These are phyloP conservation scores for Ataeniobius toweri DNA, from an alignment of 2,797 vertebrate species.

Conservation along the genomic window DNA sequence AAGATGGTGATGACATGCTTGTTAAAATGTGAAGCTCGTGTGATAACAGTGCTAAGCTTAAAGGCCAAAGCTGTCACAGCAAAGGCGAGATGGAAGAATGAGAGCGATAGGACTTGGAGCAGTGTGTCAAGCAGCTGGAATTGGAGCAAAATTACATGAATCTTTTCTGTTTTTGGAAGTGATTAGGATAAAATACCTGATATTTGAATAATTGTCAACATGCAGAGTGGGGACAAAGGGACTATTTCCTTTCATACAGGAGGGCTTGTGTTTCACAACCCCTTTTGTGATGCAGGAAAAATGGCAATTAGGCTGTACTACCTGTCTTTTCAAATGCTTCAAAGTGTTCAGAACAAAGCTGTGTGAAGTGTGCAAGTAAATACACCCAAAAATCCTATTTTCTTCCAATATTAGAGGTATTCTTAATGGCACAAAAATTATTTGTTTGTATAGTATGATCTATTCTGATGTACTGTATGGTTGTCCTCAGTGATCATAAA, in stretches of 20 bases:
- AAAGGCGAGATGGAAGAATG: constrained; percentile 17
- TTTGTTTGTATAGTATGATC: background rate
- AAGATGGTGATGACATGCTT: constrained; percentile 54
- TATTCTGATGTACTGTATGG: background rate
- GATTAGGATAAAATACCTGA: background rate
- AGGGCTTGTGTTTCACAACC: background rate
- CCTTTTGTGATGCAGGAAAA: background rate
- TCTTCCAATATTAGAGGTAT: background rate
- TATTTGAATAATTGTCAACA: background rate
- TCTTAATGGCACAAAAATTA: background rate
- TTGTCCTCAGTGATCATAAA: background rate
- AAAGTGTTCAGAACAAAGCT: background rate
- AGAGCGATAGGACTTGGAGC: background rate
- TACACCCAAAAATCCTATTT: background rate
- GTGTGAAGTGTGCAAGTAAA: background rate
- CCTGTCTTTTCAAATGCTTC: background rate
- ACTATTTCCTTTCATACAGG: background rate
- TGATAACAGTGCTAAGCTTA: constrained; percentile 55
- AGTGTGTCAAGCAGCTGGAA: background rate
- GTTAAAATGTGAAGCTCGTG: constrained; percentile 59
- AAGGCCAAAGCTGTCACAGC: constrained; percentile 75
- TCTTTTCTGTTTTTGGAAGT: background rate
- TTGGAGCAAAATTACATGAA: background rate
- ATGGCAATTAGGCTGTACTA: background rate
- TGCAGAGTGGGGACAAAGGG: background rate